Evolutionary conservation across 2,113 vertebrate species (phyloP).

Genomic region (Callionymus lyra): DNA sequence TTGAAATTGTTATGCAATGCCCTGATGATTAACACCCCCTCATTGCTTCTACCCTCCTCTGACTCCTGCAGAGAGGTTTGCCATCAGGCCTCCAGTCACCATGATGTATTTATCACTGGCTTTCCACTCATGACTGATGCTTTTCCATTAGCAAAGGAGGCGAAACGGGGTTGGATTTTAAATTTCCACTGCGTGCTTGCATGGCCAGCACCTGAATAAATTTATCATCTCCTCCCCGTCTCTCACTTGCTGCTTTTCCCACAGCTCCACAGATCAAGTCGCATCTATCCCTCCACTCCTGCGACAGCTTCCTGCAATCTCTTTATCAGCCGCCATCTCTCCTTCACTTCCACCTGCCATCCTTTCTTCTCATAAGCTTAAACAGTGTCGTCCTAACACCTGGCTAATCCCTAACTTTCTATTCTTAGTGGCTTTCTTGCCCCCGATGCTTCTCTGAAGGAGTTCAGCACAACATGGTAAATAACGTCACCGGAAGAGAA

Average conservation of each 20-base stretch:
- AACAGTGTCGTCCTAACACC: constrained; percentile 26
- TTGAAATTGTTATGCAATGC: constrained; percentile 15
- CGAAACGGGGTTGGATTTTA: constrained; percentile 24
- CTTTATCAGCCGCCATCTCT: constrained; percentile 23
- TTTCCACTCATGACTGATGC: constrained; percentile 45
- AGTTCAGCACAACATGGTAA: constrained; percentile 45
- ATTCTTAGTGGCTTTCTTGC: constrained; percentile 28
- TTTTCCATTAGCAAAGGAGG: constrained; percentile 46
- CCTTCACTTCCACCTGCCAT: constrained; percentile 3
- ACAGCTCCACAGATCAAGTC: constrained; percentile 24
- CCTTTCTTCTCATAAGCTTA: constrained; percentile 4
- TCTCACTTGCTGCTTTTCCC: constrained; percentile 7
- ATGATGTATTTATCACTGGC: constrained; percentile 45
- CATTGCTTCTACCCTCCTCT: neutral
- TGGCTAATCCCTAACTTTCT: constrained; percentile 29
- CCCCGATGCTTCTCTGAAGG: constrained; percentile 38
- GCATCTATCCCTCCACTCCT: constrained; percentile 24
- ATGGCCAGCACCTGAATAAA: constrained; percentile 41
- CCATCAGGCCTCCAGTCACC: constrained; percentile 23
- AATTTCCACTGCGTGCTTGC: constrained; percentile 31
- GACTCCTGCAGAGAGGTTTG: constrained; percentile 22
- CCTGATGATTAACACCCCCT: constrained; percentile 4
- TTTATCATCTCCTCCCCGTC: constrained; percentile 8
- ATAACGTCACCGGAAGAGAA: constrained; percentile 35
- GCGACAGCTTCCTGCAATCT: constrained; percentile 16